Evolutionary conservation across 1,140 invertebrate genomes (phyloP).

Genomic region (Brachionus paranguensis): DNA sequence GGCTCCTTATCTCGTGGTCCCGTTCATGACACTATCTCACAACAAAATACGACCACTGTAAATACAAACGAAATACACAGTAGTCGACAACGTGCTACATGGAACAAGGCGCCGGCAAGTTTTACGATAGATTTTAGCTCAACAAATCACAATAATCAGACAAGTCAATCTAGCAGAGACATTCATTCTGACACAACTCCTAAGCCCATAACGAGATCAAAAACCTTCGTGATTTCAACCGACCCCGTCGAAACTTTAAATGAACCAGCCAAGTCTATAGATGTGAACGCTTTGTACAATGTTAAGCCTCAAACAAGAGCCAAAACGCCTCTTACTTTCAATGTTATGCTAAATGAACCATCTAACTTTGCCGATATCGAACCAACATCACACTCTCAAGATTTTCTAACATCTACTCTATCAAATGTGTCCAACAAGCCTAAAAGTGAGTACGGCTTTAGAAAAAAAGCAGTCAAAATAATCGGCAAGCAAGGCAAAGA

Average conservation of each 20-base stretch:
- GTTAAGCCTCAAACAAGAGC: background rate
- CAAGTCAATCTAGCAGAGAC: background rate
- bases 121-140: background rate
- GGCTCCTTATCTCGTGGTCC: background rate
- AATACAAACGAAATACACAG: background rate
- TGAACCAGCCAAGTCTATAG: background rate
- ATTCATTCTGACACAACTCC: background rate
- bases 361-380: background rate
- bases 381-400: background rate
- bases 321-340: slow-evolving; percentile 26
- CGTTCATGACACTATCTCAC: background rate
- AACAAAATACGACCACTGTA: background rate
- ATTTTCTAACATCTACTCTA: background rate
- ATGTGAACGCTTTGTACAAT: slow-evolving; percentile 25
- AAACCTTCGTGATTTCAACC: slow-evolving; percentile 8
- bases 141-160: background rate
- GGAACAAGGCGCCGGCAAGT: background rate
- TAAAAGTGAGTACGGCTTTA: background rate
- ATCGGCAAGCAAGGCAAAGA: slow-evolving; percentile 5
- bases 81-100: background rate
- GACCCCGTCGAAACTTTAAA: background rate
- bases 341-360: slow-evolving; percentile 22
- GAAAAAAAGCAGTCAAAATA: background rate
- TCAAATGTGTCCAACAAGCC: background rate
- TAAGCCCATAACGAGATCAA: background rate